These are phyloP conservation scores for Carapus acus DNA, from an alignment of 2,797 vertebrate genomes.

Conservation along the genomic window DNA sequence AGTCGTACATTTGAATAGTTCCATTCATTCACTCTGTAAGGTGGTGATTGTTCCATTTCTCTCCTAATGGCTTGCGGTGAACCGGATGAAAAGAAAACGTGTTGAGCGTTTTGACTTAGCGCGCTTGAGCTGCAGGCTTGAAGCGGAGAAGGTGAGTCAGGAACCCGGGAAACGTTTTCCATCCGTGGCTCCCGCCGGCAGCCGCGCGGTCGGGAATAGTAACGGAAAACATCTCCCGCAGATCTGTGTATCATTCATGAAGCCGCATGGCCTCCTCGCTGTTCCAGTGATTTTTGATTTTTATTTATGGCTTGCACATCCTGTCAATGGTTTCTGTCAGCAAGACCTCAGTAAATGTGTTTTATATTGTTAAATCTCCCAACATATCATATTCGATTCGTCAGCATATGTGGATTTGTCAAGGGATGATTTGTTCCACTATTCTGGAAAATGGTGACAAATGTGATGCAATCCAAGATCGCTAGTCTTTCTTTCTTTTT, in stretches of 20 bases:
- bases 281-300: neutral
- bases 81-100: slow-evolving; percentile 68
- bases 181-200: slow-evolving; percentile 35
- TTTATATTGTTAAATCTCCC: neutral
- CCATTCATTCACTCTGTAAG: slow-evolving; percentile 18
- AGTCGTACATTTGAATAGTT: slow-evolving; percentile 1
- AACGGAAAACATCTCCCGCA: too few species aligned
- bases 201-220: too few species aligned
- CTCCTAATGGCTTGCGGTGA: slow-evolving; percentile 56
- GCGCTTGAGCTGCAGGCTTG: slow-evolving; percentile 37
- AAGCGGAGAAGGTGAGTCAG: slow-evolving; percentile 64
- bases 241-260: neutral
- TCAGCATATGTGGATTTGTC: too few species aligned
- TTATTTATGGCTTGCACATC: slow-evolving; percentile 6
- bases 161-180: slow-evolving; percentile 16
- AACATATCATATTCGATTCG: too few species aligned
- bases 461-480: too few species aligned
- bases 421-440: too few species aligned
- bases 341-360: neutral
- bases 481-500: too few species aligned
- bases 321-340: slow-evolving; percentile 1
- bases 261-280: neutral
- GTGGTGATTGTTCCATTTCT: slow-evolving; percentile 50
- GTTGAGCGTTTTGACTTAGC: slow-evolving; percentile 44
- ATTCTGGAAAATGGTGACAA: too few species aligned